Evolutionary conservation across 2,797 vertebrate genomes (phyloP).

Genomic region (Ciconia nigra): DNA sequence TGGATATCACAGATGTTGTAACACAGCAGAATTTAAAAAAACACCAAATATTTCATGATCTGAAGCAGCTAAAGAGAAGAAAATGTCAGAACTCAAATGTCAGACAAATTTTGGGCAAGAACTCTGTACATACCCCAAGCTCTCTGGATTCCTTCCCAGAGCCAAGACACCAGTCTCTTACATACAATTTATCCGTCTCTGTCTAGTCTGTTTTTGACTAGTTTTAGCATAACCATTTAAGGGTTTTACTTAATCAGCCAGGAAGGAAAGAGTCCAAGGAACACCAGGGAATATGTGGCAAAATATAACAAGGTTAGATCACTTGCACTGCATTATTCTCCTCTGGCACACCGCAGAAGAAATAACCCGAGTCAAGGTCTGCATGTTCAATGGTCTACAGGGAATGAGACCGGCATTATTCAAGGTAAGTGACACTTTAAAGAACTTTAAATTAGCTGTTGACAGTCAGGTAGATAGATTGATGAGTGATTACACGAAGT

Average conservation of each 20-base stretch:
- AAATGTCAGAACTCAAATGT: background rate
- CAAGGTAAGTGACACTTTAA: conserved; percentile 57
- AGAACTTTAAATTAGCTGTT: conserved; percentile 60
- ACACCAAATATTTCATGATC: background rate
- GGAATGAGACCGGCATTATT: conserved; percentile 16
- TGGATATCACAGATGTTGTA: background rate
- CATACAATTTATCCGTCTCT: background rate
- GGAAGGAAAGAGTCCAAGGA: conserved; percentile 10
- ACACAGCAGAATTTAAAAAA: background rate
- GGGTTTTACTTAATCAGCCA: conserved; percentile 11
- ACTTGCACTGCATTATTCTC: conserved; percentile 1
- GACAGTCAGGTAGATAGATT: conserved; percentile 56
- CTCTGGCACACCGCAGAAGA: background rate
- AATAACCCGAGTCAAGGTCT: background rate
- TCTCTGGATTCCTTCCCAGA: background rate
- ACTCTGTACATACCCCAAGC: background rate
- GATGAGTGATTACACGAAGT: conserved; percentile 19
- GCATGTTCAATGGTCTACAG: background rate
- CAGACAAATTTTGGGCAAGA: background rate
- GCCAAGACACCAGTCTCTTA: background rate
- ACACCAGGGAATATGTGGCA: conserved; percentile 10
- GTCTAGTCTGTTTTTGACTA: background rate
- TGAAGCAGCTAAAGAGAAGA: background rate
- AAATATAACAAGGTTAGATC: background rate
- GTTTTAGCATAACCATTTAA: background rate